Evolutionary conservation across 2,113 vertebrate genomes (phyloP), one percentile per base, ranked within the genome.

Genomic region (Anhinga rufa): DNA sequence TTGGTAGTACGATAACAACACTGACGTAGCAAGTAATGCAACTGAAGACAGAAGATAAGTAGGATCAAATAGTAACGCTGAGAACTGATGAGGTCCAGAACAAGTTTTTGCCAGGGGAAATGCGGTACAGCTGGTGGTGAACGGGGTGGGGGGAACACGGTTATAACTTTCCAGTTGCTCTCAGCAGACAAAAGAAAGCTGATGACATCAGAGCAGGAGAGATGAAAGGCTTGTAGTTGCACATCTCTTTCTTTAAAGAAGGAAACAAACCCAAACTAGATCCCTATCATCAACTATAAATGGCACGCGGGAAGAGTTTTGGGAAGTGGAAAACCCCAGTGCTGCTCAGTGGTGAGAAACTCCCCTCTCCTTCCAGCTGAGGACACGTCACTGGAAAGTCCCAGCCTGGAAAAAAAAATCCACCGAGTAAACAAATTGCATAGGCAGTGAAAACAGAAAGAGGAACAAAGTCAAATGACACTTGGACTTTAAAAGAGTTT

Each of bases 321-420:
- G 78, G 78, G 21, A 95, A 89, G 87, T 20, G 88, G 84, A 97
- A 97, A 97, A 95, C 90, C 94, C 86, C 84, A 42, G 0, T 16
- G 31, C 80, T 87, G 80, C 70, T 90, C 57, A 86, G 79, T 6
- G 17, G 38, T 38, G 40, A 94, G 64, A 93, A 96, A 93, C 28
- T 69, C 12, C 71, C 49, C 49, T 46, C 36, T 86, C 60, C 38
- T 95, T 88, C 69, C 92, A 95, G 85, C 72, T 82, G 61, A 95
- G 46, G 44, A 74, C 54, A 85, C 52, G 46, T 95, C 91, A 96
- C 82, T 95, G 95, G 92, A 95, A 97, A 97, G 93, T 95, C 91
- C 93, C 91, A 58, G 92, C 54, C 72, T 54, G 19, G 12, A 21
- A 17, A 79, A 60, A 89, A 94, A 92, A 54, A 46, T 55, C 86